These are phyloP conservation scores for Nothoprocta pentlandii DNA, from an alignment of 2,113 vertebrate genomes.

Conservation along the genomic window DNA sequence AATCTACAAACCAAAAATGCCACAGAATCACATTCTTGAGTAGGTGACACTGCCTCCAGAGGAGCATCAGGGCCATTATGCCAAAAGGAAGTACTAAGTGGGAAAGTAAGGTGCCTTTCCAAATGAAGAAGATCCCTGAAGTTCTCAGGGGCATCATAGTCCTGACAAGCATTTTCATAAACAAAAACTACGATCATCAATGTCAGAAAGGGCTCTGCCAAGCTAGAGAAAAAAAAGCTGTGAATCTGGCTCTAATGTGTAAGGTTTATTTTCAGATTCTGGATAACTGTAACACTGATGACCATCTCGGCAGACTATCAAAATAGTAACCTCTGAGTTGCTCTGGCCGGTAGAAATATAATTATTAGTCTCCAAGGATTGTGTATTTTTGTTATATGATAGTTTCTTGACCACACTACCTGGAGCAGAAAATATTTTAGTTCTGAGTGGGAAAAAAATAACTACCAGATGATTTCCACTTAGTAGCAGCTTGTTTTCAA, in stretches of 20 bases:
- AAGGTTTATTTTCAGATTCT: not conserved
- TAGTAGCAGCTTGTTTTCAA: not conserved
- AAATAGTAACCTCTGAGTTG: not conserved
- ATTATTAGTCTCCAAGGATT: not conserved
- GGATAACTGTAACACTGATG: not conserved
- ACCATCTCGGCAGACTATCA: not conserved
- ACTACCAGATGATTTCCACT: not conserved
- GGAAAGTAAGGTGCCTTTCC: not conserved
- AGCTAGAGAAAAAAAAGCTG: not conserved
- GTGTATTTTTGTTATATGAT: not conserved
- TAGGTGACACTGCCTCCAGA: not conserved
- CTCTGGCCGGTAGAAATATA: not conserved
- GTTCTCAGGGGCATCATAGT: not conserved
- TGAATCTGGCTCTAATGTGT: not conserved
- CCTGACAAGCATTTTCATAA: not conserved
- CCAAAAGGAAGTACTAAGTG: not conserved
- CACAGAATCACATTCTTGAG: not conserved
- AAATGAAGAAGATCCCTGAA: not conserved
- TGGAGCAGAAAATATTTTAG: not conserved
- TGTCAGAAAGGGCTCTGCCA: not conserved
- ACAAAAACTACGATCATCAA: not conserved
- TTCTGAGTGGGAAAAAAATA: not conserved
- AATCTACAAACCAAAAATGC: not conserved
- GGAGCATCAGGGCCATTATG: not conserved
- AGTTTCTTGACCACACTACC: not conserved